phyloP scores from a whole-genome alignment of 1,140 invertebrate species.

The Achatina immaculata region DNA sequence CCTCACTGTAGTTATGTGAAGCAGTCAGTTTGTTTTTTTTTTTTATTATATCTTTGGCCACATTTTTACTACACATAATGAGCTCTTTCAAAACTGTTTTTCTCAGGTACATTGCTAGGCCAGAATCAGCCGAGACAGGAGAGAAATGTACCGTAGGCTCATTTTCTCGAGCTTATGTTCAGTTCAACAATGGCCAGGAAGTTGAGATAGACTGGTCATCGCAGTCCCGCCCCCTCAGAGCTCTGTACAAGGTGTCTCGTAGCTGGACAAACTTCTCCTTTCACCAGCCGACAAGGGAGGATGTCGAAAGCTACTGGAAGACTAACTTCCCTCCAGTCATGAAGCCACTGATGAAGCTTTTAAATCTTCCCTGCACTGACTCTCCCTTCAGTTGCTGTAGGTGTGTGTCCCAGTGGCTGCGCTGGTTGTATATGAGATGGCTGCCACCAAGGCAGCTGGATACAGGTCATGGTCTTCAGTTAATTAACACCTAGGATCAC shows the following conservation, averaged over 20 bases:
- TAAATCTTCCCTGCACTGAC: conserved; percentile 56
- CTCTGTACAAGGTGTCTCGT: conserved; percentile 59
- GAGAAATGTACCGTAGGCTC: conserved; percentile 52
- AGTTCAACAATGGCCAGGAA: conserved; percentile 60
- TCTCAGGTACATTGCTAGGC: conserved; percentile 37
- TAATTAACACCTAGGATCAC: conserved; percentile 54
- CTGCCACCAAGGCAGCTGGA: conserved; percentile 66
- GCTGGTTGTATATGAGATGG: conserved; percentile 66
- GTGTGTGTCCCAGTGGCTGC: conserved; percentile 58
- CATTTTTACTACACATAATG: too few relatives aligned
- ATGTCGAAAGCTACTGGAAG: conserved; percentile 65
- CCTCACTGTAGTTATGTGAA: too few relatives aligned
- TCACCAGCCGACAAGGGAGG: conserved; percentile 62
- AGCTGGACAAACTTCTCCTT: conserved; percentile 67
- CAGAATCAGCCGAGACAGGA: conserved; percentile 37
- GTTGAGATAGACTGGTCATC: conserved; percentile 52
- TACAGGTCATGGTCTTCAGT: conserved; percentile 70
- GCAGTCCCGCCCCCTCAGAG: conserved; percentile 48
- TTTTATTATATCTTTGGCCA: not conserved
- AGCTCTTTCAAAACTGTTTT: too few relatives aligned
- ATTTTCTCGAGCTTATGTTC: conserved; percentile 65
- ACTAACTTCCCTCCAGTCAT: conserved; percentile 61
- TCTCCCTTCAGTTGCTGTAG: conserved; percentile 60
- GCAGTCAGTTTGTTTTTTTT: not conserved
- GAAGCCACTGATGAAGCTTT: conserved; percentile 59